Evolutionary conservation across 2,888 invertebrate genomes (phyloP), one percentile per base, ranked within the genome.

Genomic region (Lasioglossum oenotherae): DNA sequence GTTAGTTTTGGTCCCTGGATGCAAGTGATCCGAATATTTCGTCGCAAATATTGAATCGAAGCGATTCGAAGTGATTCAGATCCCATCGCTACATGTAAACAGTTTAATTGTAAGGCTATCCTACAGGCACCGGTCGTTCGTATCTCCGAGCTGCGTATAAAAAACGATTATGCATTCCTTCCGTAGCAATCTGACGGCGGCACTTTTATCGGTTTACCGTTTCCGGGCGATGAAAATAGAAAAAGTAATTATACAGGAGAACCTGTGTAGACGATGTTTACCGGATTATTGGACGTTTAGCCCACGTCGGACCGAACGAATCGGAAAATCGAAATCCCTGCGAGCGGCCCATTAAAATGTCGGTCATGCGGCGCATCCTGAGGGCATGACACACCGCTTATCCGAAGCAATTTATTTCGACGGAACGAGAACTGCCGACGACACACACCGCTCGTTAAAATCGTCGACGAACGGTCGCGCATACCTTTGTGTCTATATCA

Each of bases 361-460:
- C 85, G 80, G 85, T 86, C 80, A 85, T 73, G 49, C 74, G 71
- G 75, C 38, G 75, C 46, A 35, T 38, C 69, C 71, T 44, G 78
- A 80, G 74, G 80, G 74, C 74, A 82, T 78, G 85, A 75, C 71
- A 74, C 53, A 72, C 71, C 80, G 73, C 71, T 74, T 80, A 81
- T 83, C 80, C 12, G 85, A 80, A 80, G 85, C 85, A 86, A 86
- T 85, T 86, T 86, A 86, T 86, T 87, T 87, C 53, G 82, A 86
- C 82, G 86, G 80, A 86, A 82, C 86, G 72, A 84, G 85, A 80
- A 86, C 80, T 76, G 82, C 79, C 86, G 82, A 75, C 82, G 79
- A 86, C 86, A 80, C 79, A 86, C 86, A 86, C 67, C 74, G 80
- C 86, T 87, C 80, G 87, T 87, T 87, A 87, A 85, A 86, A 87